Base-by-base conservation (phyloP, 2,113 vertebrate species). In the Vanacampus margaritifer region DNA sequence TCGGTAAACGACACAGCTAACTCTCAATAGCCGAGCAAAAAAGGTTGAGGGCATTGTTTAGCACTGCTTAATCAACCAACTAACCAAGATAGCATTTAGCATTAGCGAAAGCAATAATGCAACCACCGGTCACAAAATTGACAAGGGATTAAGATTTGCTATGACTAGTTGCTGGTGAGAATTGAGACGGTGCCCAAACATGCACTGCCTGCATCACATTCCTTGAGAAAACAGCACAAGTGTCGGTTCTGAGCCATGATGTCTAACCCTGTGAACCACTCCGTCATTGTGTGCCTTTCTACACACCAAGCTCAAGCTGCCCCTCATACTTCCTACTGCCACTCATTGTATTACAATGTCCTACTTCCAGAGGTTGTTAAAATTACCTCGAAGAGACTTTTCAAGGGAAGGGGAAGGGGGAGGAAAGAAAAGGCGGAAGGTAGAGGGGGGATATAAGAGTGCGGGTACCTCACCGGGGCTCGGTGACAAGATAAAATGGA, bases 401-500 rank as follows among this genome's bases (percentile, higher is more conserved):
- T 10, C 0, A 16, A 72, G 72, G 12, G 8, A 66, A 35, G 51
- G 72, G 12, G 8, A 66, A 35, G 51, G 48, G 32, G 48, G 65
- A 24, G 39, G 24, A 23, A 46, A 53, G 63, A 57, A 57, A 32
- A 57, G 16, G 26, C 54, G 66, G 65, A 63, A 54, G 50, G 32
- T 75, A 74, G 28, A 57, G 54, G 24, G 54, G 24, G 24, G 50
- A 77, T 74, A 71, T 8, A 66, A 71, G 74, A 71, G 68, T 36
- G 72, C 60, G 58, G 41, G 13, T 57, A 74, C 68, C 68, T 69
- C 74, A 69, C 76, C 81, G 77, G 65, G 58, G 67, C 63, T 76
- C 69, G 72, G 79, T 64, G 67, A 74, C 61, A 64, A 87, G 88
- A 90, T 91, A 81, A 92, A 90, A 90, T 85, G 65, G 88, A 91